These are phyloP conservation scores for Drosophila algonquin DNA, from an alignment of 2,888 invertebrate genomes.

Conservation along the genomic window DNA sequence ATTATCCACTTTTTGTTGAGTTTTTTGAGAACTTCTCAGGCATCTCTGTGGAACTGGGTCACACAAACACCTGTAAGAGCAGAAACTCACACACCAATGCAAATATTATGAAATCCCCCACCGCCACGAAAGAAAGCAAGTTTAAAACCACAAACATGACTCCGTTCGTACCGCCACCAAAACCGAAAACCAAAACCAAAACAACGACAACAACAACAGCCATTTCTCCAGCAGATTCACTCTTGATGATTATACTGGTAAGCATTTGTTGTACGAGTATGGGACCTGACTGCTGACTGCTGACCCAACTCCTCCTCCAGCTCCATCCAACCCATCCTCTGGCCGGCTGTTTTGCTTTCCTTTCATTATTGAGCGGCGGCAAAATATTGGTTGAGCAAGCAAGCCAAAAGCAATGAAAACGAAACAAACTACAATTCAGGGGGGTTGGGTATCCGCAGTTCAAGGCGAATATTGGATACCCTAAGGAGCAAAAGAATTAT, in stretches of 20 bases:
- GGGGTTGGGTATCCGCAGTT: neutral
- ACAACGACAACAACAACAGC: constrained; percentile 27
- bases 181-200: constrained; percentile 22
- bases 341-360: constrained; percentile 71
- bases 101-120: constrained; percentile 74
- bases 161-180: constrained; percentile 22
- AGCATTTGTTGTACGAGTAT: constrained; percentile 62
- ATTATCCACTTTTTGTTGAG: constrained; percentile 47
- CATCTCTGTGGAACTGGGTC: constrained; percentile 62
- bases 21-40: constrained; percentile 64
- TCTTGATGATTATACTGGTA: constrained; percentile 72
- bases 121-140: constrained; percentile 59
- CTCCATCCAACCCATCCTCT: neutral
- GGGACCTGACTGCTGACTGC: constrained; percentile 12
- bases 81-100: constrained; percentile 51
- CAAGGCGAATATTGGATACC: constrained; percentile 3
- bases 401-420: constrained; percentile 70
- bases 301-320: constrained; percentile 17
- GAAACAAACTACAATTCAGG: constrained; percentile 53
- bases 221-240: constrained; percentile 75
- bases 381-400: constrained; percentile 79
- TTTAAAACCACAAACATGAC: constrained; percentile 50
- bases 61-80: constrained; percentile 66
- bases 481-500: neutral
- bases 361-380: constrained; percentile 78